Base-by-base conservation (phyloP, 2,797 vertebrate genomes). In the Thalassophryne amazonica region DNA sequence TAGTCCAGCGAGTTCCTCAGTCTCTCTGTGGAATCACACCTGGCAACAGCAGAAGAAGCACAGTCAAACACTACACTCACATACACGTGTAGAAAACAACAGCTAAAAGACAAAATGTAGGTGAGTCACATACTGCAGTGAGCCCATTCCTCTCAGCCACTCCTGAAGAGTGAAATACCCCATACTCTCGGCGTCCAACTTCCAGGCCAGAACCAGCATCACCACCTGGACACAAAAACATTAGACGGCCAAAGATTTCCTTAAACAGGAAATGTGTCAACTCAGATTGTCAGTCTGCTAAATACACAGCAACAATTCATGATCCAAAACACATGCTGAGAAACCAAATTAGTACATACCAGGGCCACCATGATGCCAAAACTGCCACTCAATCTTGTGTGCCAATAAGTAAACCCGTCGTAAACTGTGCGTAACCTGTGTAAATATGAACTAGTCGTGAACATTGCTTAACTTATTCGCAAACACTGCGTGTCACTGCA, bases 201-300 rank as follows among this genome's bases (percentile, higher is more conserved):
- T 99, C 97, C 97, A 99, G 13, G 97, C 97, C 55, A 99, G 85
- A 57, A 99, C 97, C 76, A 99, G 93, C 97, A 99, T 99, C 85
- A 98, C 96, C 81, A 99, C 95, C 97, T 99, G 81, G 74, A 61
- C 50, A 73, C 57, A 71, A 17, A 70, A 47, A 34, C 12, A 1
- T 38, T 46, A n/a, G 28, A 45, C 1, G 47, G 20, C 28, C 34
- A 29, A 14, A 68, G 17, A 35, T 18, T 6, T 34, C 19, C 4
- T 50, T 28, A 27, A 41, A 41, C 5, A 24, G 17, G 46, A 35
- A 6, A 27, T 13, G 12, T 27, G 23, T 40, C 13, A 16, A 14
- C 10, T 6, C 11, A 51, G 6, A 35, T 36, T 1, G 16, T 54
- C 13, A 19, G 31, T 33, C 30, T 3, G 1, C 34, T 16, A 16